Conservation (phyloP, 2,113 vertebrate species). For the Silurus asotus region DNA sequence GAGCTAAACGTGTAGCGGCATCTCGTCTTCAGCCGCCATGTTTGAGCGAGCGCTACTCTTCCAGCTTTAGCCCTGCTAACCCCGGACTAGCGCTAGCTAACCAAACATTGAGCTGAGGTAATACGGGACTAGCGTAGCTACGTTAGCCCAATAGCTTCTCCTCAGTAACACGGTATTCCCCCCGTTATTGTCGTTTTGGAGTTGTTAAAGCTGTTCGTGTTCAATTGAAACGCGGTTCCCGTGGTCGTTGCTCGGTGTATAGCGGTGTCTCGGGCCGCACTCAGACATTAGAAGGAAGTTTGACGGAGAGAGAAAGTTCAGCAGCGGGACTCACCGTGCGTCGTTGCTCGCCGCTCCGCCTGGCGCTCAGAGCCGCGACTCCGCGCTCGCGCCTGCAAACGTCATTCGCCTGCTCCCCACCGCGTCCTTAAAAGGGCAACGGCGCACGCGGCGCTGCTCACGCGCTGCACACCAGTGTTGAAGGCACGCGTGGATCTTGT, state of each 20-base stretch:
- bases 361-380: constrained; percentile 41
- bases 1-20: constrained; percentile 7
- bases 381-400: constrained; percentile 45
- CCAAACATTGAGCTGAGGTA: constrained; percentile 1
- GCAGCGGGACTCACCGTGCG: constrained; percentile 52
- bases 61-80: constrained; percentile 36
- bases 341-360: constrained; percentile 45
- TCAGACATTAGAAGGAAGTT: not conserved
- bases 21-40: constrained; percentile 26
- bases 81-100: constrained; percentile 25
- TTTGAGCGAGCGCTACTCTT: constrained; percentile 7
- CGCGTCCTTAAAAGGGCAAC: constrained; percentile 53
- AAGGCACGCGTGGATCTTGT: not conserved
- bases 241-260: not conserved
- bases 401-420: constrained; percentile 51
- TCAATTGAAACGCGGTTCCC: not conserved
- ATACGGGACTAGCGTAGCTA: constrained; percentile 26
- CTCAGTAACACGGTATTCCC: not conserved
- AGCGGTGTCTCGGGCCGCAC: not conserved
- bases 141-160: constrained; percentile 4
- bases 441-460: not conserved
- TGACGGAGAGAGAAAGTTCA: constrained; percentile 28
- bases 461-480: not conserved
- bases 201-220: not conserved
- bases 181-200: not conserved